Base-by-base conservation (phyloP, 1,140 invertebrate genomes). In the Stratiolaelaps scimitus region DNA sequence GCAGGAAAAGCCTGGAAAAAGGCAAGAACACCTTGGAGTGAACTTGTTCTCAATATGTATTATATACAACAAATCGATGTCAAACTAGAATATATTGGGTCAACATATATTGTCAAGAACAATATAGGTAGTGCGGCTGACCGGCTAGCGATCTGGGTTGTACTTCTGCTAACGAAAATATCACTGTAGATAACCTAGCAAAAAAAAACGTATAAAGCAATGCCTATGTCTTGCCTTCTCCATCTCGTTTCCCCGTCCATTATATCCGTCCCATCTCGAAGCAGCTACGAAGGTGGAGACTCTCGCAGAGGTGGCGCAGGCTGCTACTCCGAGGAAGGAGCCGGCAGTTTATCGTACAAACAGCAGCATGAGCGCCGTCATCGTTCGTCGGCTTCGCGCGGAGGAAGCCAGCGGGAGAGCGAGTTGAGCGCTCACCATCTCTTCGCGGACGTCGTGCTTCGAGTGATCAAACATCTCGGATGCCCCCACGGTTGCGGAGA, bases 401-500 rank as follows among this genome's bases (percentile, higher is more conserved):
- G 60, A 30, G 64, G 40, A 43, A 60, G 53, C 53, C 53, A 60
- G 34, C 53, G 53, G 53, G 68, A 69, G 20, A 68, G 72, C 40
- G 73, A 76, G 66, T 69, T 76, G 1, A 75, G 73, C 56, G 69
- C 74, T 30, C 77, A 79, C 69, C 71, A 75, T 64, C 70, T 80
- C 48, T 77, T 81, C 46, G 79, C 80, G 74, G 76, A 80, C 64
- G 79, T 76, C 65, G 68, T 81, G 28, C 72, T 81, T 48, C 78
- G 88, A 70, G 82, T 94, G n/a, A 79, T 89, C 66, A 85, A 84
- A 69, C 86, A 91, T 71, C 77, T 98, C 4, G 95, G 95, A 2
- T 98, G 95, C 76, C 87, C 87, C 0, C 86, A 95, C 72, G 88
- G 87, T 4, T 93, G 90, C 75, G 82, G 81, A 23, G 89, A 85